These are phyloP conservation scores for Dyspetes luteomarginatus DNA, from an alignment of 2,888 invertebrate species.

Conservation along the genomic window DNA sequence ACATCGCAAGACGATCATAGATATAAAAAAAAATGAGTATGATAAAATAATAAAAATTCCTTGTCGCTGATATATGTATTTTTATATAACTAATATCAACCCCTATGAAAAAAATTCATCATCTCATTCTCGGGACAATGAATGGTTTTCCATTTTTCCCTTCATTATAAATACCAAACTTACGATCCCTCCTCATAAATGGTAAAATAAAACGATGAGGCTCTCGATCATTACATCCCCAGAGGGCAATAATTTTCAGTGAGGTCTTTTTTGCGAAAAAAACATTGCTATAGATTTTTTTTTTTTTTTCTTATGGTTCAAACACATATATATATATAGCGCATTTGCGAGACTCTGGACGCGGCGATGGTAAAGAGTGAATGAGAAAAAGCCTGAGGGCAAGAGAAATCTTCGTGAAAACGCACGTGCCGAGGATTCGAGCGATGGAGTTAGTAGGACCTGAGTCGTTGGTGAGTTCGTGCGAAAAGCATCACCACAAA, in stretches of 20 bases:
- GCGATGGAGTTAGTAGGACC: conserved; percentile 77
- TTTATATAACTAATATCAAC: too few relatives aligned
- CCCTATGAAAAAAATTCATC: too few relatives aligned
- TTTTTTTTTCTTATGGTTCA: conserved; percentile 11
- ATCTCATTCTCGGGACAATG: too few relatives aligned
- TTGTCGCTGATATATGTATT: too few relatives aligned
- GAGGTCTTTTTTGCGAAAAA: conserved; percentile 3
- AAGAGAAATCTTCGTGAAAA: conserved; percentile 74
- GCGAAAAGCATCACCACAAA: conserved; percentile 69
- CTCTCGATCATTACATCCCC: not conserved
- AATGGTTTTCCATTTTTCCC: too few relatives aligned
- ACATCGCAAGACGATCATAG: too few relatives aligned
- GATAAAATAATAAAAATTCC: too few relatives aligned
- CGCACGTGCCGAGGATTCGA: conserved; percentile 81
- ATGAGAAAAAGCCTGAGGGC: not conserved
- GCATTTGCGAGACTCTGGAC: conserved; percentile 25
- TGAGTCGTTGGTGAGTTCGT: conserved; percentile 59
- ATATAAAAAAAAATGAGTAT: too few relatives aligned
- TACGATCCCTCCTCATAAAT: not conserved
- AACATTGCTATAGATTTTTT: conserved; percentile 17
- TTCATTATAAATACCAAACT: not conserved
- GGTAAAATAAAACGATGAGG: not conserved
- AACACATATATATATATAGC: not conserved
- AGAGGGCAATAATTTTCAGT: not conserved
- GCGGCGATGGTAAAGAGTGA: not conserved